A percentile compares a stretch with the other conserved stretches of the same genome.
Evolutionary conservation across 2,113 vertebrate species (phyloP).

Genomic region (Cranoglanis bouderius): DNA sequence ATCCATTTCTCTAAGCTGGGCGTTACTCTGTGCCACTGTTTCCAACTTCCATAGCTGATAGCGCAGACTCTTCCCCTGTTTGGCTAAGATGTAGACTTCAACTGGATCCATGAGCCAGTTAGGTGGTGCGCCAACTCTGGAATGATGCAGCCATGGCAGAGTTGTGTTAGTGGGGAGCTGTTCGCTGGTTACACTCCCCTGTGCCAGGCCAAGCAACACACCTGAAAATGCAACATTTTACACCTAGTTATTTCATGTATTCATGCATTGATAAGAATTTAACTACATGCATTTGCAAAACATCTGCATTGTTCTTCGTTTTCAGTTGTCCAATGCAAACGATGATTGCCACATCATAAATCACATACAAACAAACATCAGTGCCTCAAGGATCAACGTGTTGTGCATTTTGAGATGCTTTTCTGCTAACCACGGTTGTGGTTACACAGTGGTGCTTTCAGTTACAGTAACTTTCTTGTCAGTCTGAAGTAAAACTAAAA

Average conservation of each 20-base stretch:
- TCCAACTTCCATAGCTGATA: slow-evolving; percentile 84
- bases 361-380: background rate
- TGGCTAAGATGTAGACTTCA: slow-evolving; percentile 74
- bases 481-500: background rate
- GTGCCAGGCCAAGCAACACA: slow-evolving; percentile 67
- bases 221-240: slow-evolving; percentile 56
- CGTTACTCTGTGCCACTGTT: slow-evolving; percentile 76
- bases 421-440: background rate
- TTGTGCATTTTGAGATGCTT: background rate
- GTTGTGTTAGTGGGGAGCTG: slow-evolving; percentile 52
- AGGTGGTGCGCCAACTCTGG: background rate
- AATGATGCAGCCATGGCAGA: slow-evolving; percentile 70
- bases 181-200: slow-evolving; percentile 48
- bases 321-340: background rate
- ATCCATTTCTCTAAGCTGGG: slow-evolving; percentile 80
- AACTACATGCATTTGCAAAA: background rate
- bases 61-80: slow-evolving; percentile 87
- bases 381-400: background rate
- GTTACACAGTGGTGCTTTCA: background rate
- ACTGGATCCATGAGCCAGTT: slow-evolving; percentile 11
- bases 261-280: background rate
- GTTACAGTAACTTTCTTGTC: background rate
- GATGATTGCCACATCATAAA: background rate
- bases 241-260: background rate
- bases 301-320: too few species aligned